phyloP scores from a whole-genome alignment of 2,888 invertebrate species.

The Catocala fraxini region DNA sequence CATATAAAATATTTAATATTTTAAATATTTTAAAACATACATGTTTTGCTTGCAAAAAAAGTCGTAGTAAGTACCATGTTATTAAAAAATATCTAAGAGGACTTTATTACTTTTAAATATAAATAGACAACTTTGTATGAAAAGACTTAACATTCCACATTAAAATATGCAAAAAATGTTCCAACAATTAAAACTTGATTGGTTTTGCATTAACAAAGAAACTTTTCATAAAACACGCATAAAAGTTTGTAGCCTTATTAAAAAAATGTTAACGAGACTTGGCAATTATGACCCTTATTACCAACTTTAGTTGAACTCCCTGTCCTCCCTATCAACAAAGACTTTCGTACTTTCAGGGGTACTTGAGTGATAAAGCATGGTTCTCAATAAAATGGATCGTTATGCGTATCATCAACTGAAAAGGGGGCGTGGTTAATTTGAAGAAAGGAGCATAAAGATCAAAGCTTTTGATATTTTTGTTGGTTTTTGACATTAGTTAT shows the following conservation, averaged over 20 bases:
- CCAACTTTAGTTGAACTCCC: slow-evolving; percentile 48
- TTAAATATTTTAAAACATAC: too few relatives aligned
- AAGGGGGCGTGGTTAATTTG: slow-evolving; percentile 69
- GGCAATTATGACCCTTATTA: slow-evolving; percentile 68
- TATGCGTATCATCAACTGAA: slow-evolving; percentile 71
- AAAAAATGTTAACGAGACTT: slow-evolving; percentile 77
- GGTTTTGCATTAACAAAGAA: slow-evolving; percentile 73
- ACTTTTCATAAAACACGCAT: slow-evolving; percentile 74
- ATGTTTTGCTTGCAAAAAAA: too few relatives aligned
- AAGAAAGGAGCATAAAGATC: slow-evolving; percentile 70
- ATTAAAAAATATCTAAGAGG: background rate
- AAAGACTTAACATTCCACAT: background rate
- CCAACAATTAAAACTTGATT: slow-evolving; percentile 65
- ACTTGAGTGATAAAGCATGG: slow-evolving; percentile 11
- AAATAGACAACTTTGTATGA: slow-evolving; percentile 15
- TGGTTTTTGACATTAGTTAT: slow-evolving; percentile 60
- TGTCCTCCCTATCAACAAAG: background rate
- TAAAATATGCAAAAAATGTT: slow-evolving; percentile 34
- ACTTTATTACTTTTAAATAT: background rate
- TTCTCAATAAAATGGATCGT: slow-evolving; percentile 32
- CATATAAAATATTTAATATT: too few relatives aligned
- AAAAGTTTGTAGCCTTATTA: slow-evolving; percentile 80
- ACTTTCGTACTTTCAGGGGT: background rate
- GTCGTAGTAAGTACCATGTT: too few relatives aligned
- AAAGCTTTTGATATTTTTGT: slow-evolving; percentile 64